Conservation (phyloP, 2,113 vertebrate genomes). For the Elanus axillaris region DNA sequence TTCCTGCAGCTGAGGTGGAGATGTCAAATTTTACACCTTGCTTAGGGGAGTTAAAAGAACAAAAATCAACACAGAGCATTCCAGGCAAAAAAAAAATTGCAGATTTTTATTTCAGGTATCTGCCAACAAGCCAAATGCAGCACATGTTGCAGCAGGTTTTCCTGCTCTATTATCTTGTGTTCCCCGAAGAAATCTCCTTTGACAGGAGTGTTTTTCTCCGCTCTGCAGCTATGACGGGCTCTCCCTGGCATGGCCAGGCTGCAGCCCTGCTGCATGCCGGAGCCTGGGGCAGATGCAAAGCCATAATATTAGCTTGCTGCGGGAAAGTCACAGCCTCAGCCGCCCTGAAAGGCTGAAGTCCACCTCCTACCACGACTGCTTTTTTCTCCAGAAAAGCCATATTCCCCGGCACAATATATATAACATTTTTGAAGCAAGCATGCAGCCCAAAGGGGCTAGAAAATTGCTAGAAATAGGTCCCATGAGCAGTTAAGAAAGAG, state of each 20-base stretch:
- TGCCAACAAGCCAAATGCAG: neutral
- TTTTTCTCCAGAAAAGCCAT: neutral
- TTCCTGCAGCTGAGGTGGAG: neutral
- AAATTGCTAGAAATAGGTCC: neutral
- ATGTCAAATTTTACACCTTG: neutral
- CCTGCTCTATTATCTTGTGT: neutral
- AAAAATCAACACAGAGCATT: neutral
- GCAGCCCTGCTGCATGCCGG: neutral
- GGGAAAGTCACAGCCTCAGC: neutral
- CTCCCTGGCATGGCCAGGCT: neutral
- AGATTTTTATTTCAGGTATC: neutral
- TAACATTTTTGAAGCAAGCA: neutral
- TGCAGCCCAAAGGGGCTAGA: neutral
- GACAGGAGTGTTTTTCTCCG: neutral
- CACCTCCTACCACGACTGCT: neutral
- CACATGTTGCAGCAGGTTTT: neutral
- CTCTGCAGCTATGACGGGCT: neutral
- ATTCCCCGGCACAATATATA: neutral
- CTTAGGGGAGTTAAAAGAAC: neutral
- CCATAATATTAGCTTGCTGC: accelerated
- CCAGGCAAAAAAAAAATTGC: neutral
- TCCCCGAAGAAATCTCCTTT: neutral
- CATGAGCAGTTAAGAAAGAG: neutral
- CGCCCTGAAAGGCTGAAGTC: neutral
- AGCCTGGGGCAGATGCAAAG: neutral